Evolutionary conservation across 2,888 invertebrate species (phyloP), one percentile per base, ranked within the genome.

Genomic region (Caenorhabditis panamensis): DNA sequence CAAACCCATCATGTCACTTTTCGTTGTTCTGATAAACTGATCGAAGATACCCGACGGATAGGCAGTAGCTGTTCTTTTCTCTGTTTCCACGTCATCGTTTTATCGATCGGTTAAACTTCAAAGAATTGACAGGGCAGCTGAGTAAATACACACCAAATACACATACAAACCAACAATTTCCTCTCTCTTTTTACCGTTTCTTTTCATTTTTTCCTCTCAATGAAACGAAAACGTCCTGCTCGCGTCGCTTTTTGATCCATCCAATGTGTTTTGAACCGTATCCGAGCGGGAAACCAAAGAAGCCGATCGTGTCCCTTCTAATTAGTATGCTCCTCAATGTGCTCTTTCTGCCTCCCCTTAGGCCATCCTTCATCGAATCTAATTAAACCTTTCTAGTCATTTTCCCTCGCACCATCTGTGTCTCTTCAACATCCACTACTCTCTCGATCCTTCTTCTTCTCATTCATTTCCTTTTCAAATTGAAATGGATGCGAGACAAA

Each of bases 311-410:
- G 2, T 16, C 13, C 9, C 18, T 18, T 47, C 47, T 47, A 47
- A 47, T 47, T 47, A 47, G 47, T 47, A 47, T 47, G 47, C 47
- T 9, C 18, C 47, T 47, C 47, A 47, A 3, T 54, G 28, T 53
- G 51, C 51, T n/a, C 28, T 28, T 28, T 28, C 28, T 53, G 51
- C 51, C 18, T 18, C 6, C 41, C 16, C 24, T 16, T 9, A 28
- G 36, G 18, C 31, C 37, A 31, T 13, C 49, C 16, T 16, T 54
- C 54, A 64, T 47, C 36, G 62, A 71, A 71, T 71, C 62, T 71
- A 71, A 71, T 71, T 71, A 71, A 71, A 71, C 71, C 54, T 56
- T 69, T 51, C 61, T 44, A 26, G 51, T 61, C 22, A 36, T 37
- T 54, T 37, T 41, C 36, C 36, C 47, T 22, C 41, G 31, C 31